A percentile compares a stretch with the other conserved stretches of the same genome.
phyloP scores from a whole-genome alignment of 2,113 vertebrate genomes.

The Paramormyrops kingsleyae region DNA sequence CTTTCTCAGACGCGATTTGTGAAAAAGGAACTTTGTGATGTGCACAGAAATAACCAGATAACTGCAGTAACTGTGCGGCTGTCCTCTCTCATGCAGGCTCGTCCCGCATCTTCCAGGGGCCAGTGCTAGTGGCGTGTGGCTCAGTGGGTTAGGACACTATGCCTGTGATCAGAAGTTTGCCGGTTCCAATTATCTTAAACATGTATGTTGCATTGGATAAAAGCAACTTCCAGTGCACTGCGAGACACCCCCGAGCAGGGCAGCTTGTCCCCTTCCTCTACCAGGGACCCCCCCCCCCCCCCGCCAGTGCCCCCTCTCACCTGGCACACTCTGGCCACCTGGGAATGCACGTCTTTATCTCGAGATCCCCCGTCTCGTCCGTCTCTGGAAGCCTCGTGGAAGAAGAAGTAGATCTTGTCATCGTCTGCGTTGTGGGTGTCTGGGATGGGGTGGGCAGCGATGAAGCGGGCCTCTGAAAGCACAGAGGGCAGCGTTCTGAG shows the following conservation, averaged over 20 bases:
- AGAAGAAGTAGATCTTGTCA: constrained; percentile 98
- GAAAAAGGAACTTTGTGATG: too few relatives aligned
- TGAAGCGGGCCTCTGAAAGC: constrained; percentile 82
- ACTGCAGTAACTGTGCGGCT: too few relatives aligned
- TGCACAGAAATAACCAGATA: too few relatives aligned
- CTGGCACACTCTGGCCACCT: constrained; percentile 93
- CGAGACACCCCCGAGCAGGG: background rate
- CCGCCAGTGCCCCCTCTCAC: constrained; percentile 43
- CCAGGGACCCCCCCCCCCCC: too few relatives aligned
- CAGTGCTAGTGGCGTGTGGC: too few relatives aligned
- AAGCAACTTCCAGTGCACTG: constrained; percentile 27
- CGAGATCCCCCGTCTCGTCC: constrained; percentile 48
- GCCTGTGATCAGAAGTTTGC: too few relatives aligned
- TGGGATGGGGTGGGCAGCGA: constrained; percentile 83
- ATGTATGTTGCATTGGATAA: background rate
- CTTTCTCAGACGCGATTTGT: too few relatives aligned
- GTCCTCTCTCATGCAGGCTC: too few relatives aligned
- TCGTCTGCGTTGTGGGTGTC: constrained; percentile 95
- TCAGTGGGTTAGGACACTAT: too few relatives aligned
- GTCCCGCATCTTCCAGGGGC: too few relatives aligned
- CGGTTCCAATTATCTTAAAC: too few relatives aligned
- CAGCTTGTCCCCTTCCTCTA: background rate
- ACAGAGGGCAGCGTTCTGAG: background rate
- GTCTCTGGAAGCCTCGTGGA: constrained; percentile 79
- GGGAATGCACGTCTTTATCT: constrained; percentile 84